These are phyloP conservation scores for Lates calcarifer DNA, from an alignment of 2,113 vertebrate genomes.

Conservation along the genomic window DNA sequence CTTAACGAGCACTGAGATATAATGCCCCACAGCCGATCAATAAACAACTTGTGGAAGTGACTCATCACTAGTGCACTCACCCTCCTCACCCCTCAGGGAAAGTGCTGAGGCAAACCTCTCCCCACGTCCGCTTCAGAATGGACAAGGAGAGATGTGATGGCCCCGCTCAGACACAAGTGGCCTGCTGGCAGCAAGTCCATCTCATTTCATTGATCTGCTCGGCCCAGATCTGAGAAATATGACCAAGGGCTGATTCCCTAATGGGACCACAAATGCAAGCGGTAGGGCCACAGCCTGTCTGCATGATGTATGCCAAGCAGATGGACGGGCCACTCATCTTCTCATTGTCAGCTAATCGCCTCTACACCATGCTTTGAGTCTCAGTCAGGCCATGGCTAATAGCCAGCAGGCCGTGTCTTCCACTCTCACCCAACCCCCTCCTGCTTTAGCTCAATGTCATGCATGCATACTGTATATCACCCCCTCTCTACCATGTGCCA, in stretches of 20 bases:
- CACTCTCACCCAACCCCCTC: slow-evolving; percentile 3
- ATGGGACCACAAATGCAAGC: slow-evolving; percentile 71
- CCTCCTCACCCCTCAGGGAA: slow-evolving; percentile 36
- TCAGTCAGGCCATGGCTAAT: slow-evolving; percentile 57
- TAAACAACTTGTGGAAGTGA: slow-evolving; percentile 70
- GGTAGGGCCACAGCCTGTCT: slow-evolving; percentile 39
- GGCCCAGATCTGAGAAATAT: slow-evolving; percentile 67
- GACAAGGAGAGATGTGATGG: slow-evolving; percentile 35
- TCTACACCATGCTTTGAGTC: slow-evolving; percentile 18
- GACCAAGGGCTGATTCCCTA: slow-evolving; percentile 72
- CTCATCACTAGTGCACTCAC: slow-evolving; percentile 57
- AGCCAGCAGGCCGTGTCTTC: slow-evolving; percentile 16
- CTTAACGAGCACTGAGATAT: slow-evolving; percentile 58
- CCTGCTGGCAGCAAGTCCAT: slow-evolving; percentile 61
- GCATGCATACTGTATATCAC: slow-evolving; percentile 13
- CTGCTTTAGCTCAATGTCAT: slow-evolving; percentile 50
- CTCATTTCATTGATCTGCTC: slow-evolving; percentile 71
- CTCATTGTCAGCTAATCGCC: slow-evolving; percentile 67
- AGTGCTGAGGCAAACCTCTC: slow-evolving; percentile 62
- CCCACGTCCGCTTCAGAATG: not conserved
- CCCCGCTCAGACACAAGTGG: slow-evolving; percentile 63
- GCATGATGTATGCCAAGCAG: slow-evolving; percentile 62
- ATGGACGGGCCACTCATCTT: slow-evolving; percentile 63
- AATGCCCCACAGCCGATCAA: slow-evolving; percentile 47
- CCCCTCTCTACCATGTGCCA: not conserved